Base-by-base conservation (phyloP, 64 coral and sea anemone genomes). In the Anthopleura sola region DNA sequence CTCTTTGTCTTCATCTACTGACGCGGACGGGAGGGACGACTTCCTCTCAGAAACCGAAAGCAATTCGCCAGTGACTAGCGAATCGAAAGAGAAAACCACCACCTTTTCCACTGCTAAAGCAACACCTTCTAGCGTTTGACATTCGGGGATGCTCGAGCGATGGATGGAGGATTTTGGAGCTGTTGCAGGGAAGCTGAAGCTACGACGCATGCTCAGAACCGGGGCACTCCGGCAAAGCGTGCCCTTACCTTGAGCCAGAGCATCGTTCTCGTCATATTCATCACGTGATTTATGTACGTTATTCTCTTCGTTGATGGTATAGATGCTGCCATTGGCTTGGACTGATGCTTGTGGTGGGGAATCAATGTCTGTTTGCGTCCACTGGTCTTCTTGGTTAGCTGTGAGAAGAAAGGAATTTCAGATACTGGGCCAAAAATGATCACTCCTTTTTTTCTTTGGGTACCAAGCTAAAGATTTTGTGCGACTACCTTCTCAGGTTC, bases 201-300 rank as follows among this genome's bases (percentile, higher is more conserved):
- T 71, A 71, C 66, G 66, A 71, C 66, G 66, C 66, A 71, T 71
- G 66, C 66, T 71, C 66, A 71, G 66, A 44, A 44, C 76, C 8
- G 76, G 76, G 18, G 76, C 76, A 48, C 76, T 79, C 8, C 8
- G 76, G 44, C 76, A 44, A 48, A 37, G 76, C 29, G 29, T 36
- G 66, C 14, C 66, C 66, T 34, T 71, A 36, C 12, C 29, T 71
- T 71, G 66, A 34, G 28, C 1, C 5, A 15, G 21, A 62, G 21
- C 12, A 28, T 71, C 66, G 13, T n/a, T 71, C 12, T 32, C 66
- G 66, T 71, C 62, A 68, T 29, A 26, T 26, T 68, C 24, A 68
- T 68, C 66, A 71, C 66, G n/a, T 71, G 66, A 32, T 0, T 34
- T 15, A 28, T 15, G 66, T 31, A n/a, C 66, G 66, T 71, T 17